Conservation (phyloP, 2,888 invertebrate genomes). For the Gastrophysa polygoni region DNA sequence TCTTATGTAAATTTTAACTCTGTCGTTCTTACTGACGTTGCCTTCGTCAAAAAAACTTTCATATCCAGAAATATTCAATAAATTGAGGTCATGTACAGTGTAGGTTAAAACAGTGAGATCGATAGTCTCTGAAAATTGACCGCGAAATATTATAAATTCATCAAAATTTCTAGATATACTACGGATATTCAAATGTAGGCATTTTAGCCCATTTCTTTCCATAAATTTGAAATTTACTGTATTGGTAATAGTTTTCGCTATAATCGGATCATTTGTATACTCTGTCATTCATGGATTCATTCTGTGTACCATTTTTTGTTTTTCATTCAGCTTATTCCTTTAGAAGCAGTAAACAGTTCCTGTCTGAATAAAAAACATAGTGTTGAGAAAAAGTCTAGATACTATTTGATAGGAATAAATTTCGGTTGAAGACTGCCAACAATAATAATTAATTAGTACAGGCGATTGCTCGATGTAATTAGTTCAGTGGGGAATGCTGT, state of each 20-base stretch:
- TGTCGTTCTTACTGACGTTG: slow-evolving; percentile 4
- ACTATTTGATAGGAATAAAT: no score
- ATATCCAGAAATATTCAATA: no score
- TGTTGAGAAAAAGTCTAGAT: no score
- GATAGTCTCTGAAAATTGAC: background rate
- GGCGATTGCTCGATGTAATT: background rate
- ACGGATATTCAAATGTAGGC: background rate
- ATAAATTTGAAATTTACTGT: background rate
- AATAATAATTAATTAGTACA: slow-evolving; percentile 1
- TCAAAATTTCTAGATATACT: no score
- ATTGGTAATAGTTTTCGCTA: no score
- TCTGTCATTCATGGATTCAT: background rate
- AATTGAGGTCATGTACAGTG: background rate
- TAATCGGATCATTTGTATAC: slow-evolving; percentile 5
- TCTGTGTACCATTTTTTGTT: background rate
- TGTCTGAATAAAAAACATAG: no score
- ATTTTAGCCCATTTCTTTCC: background rate
- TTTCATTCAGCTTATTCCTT: no score
- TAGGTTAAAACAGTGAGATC: slow-evolving; percentile 1
- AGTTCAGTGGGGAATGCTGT: background rate
- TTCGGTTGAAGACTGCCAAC: no score
- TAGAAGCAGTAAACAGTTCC: no score
- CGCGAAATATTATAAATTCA: slow-evolving; percentile 6
- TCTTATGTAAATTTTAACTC: no score
- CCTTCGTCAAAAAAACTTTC: slow-evolving; percentile 1